Evolutionary conservation across 2,888 invertebrate genomes (phyloP), one percentile per base, ranked within the genome.

Genomic region (Eristalis intricaria): DNA sequence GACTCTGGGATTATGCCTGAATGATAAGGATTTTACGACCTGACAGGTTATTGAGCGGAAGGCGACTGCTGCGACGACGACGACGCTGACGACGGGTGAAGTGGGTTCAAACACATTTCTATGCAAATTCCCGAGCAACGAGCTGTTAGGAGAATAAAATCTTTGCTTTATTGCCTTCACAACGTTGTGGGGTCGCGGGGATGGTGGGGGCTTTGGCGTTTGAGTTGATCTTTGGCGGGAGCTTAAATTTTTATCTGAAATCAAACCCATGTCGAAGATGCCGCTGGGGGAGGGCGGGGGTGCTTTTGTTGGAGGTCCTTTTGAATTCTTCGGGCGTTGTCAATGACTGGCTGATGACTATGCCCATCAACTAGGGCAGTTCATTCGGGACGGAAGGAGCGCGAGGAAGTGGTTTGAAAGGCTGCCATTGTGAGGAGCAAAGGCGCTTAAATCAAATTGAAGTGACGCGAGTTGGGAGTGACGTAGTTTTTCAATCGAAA

Each of bases 121-220:
- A 61, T 73, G 73, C 50, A 73, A 73, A 73, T 64, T 40, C 10
- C 8, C 11, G 29, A 40, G 19, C n/a, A 29, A 63, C 29, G 73
- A 40, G 43, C 43, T 63, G 71, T 73, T 73, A 43, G 32, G 63
- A n/a, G 4, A 63, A 43, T 73, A 61, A 73, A 73, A 73, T 63
- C 63, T 29, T 61, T 73, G 61, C 29, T 50, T 32, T 50, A 60
- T 60, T 60, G 60, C 26, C 26, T 8, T 26, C 60, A 10, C 1
- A n/a, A 58, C 23, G 22, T 3, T 8, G 10, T n/a, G 26, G 2
- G 60, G 23, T 5, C 19, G 19, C 0, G 50, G 50, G 19, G 50
- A 1, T 2, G 32, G 32, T 4, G 32, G 10, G 8, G 32, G 32
- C 1, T 32, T 4, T 26, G 4, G 32, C 1, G 5, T 4, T 32